Evolutionary conservation across 1,140 invertebrate genomes (phyloP).

Genomic region (Charaxes varanes): DNA sequence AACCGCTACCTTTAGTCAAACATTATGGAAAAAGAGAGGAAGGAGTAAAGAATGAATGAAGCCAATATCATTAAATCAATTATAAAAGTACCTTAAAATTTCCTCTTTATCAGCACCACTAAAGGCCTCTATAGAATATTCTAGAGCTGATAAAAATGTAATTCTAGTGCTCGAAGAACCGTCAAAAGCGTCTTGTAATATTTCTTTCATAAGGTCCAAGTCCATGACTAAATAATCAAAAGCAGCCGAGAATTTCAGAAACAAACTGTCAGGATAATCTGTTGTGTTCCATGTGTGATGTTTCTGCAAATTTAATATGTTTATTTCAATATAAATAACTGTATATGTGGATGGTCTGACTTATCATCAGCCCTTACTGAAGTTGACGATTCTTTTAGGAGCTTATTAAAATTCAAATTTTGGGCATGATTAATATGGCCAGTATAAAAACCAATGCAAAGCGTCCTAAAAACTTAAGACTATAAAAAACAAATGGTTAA

Average conservation of each 20-base stretch:
- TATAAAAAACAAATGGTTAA: too few relatives aligned
- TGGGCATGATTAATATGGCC: too few relatives aligned
- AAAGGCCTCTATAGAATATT: conserved; percentile 38
- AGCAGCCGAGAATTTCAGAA: conserved; percentile 45
- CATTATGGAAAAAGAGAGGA: too few relatives aligned
- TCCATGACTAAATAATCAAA: conserved; percentile 49
- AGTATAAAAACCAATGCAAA: too few relatives aligned
- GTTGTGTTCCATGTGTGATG: conserved; percentile 34
- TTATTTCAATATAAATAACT: neutral
- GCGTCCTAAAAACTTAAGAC: too few relatives aligned
- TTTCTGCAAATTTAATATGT: conserved; percentile 30
- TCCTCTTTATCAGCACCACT: conserved; percentile 67
- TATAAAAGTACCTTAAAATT: conserved; percentile 71
- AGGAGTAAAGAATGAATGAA: too few relatives aligned
- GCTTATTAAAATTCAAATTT: too few relatives aligned
- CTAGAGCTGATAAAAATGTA: conserved; percentile 36
- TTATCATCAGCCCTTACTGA: too few relatives aligned
- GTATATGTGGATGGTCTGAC: too few relatives aligned
- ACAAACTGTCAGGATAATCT: conserved; percentile 32
- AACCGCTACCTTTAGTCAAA: too few relatives aligned
- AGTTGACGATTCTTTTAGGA: too few relatives aligned
- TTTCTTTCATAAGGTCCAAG: conserved; percentile 27
- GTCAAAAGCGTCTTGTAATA: conserved; percentile 28
- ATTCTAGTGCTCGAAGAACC: conserved; percentile 20
- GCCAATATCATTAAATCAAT: too few relatives aligned